Evolutionary conservation across 2,888 invertebrate genomes (phyloP).

Genomic region (Lymantria monacha): DNA sequence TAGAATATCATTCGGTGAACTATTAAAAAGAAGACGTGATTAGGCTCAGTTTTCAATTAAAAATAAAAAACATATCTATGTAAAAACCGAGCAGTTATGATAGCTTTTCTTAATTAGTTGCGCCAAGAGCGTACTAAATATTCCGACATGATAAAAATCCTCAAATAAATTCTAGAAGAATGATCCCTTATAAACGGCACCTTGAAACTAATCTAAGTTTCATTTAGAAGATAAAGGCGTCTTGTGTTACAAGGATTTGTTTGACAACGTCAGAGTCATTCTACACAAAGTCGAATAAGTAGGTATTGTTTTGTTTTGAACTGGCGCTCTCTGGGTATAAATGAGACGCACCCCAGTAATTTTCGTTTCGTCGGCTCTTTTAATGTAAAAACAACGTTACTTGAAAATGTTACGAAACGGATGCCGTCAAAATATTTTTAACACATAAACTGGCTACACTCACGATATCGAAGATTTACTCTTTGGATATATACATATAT

Average conservation of each 20-base stretch:
- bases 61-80: too few relatives aligned
- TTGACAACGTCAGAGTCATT: constrained; percentile 45
- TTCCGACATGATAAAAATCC: constrained; percentile 2
- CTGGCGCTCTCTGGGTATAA: constrained; percentile 38
- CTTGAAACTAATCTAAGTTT: constrained; percentile 64
- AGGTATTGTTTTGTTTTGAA: constrained; percentile 55
- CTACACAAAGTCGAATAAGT: constrained; percentile 47
- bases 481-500: too few relatives aligned
- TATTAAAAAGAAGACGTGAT: too few relatives aligned
- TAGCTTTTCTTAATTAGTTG: too few relatives aligned
- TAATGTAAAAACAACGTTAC: constrained; percentile 24
- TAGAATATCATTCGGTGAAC: too few relatives aligned
- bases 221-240: constrained; percentile 50
- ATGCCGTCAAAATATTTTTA: too few relatives aligned
- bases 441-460: too few relatives aligned
- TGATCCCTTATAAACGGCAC: constrained; percentile 30
- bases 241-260: constrained; percentile 61
- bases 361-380: constrained; percentile 26
- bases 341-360: constrained; percentile 39
- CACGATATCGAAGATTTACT: too few relatives aligned
- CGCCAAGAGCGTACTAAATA: too few relatives aligned
- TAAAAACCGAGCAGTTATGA: too few relatives aligned
- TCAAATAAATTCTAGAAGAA: constrained; percentile 33
- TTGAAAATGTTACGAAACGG: constrained; percentile 3
- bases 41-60: too few relatives aligned